Evolutionary conservation across 2,797 vertebrate species (phyloP).

Genomic region (Pagetopsis macropterus): DNA sequence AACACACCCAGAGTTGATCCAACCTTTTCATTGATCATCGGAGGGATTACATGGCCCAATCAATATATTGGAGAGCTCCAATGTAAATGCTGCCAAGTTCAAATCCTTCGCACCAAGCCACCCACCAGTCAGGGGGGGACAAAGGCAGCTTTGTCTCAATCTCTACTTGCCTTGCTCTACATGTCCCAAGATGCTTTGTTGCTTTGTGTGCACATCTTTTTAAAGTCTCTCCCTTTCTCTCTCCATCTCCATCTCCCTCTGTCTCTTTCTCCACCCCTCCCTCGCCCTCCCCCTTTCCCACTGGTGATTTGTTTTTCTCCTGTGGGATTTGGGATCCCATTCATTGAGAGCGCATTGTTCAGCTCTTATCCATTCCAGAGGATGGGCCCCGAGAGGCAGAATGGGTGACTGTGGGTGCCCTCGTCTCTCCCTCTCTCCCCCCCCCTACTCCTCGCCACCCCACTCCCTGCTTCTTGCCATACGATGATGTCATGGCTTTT

Average conservation of each 20-base stretch:
- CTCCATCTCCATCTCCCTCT: slow-evolving; percentile 53
- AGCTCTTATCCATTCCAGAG: slow-evolving; percentile 79
- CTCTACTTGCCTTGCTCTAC: slow-evolving; percentile 80
- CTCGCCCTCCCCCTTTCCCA: slow-evolving; percentile 71
- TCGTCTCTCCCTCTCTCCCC: slow-evolving; percentile 35
- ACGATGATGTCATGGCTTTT: slow-evolving; percentile 82
- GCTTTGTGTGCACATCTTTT: slow-evolving; percentile 80
- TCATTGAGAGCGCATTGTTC: slow-evolving; percentile 77
- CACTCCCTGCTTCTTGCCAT: slow-evolving; percentile 72
- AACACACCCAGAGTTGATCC: slow-evolving; percentile 48
- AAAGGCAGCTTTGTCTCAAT: slow-evolving; percentile 78
- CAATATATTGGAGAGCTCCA: slow-evolving; percentile 75
- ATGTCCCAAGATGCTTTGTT: slow-evolving; percentile 80
- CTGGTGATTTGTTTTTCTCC: slow-evolving; percentile 79
- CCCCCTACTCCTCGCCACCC: slow-evolving; percentile 45
- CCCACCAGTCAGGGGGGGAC: slow-evolving; percentile 75
- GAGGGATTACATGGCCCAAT: slow-evolving; percentile 75
- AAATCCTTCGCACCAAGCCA: slow-evolving; percentile 73
- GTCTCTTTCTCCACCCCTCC: slow-evolving; percentile 52
- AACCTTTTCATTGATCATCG: slow-evolving; percentile 56
- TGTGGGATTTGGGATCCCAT: slow-evolving; percentile 81
- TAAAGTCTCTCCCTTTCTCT: slow-evolving; percentile 68
- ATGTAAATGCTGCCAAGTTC: slow-evolving; percentile 62
- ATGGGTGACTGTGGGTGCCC: slow-evolving; percentile 73
- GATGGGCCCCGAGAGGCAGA: slow-evolving; percentile 77